Evolutionary conservation across 2,888 invertebrate genomes (phyloP).

Genomic region (Tridacna gigas): DNA sequence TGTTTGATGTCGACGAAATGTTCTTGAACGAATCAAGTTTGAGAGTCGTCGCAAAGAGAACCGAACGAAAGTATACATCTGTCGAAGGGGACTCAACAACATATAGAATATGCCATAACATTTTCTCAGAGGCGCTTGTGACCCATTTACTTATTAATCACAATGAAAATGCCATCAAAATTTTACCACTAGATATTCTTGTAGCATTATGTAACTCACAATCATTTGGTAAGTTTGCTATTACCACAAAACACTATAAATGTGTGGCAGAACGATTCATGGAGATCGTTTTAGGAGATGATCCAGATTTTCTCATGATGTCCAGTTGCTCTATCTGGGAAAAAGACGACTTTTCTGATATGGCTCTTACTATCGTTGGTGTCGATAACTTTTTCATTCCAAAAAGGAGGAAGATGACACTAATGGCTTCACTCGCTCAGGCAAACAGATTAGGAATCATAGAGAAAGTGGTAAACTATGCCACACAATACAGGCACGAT

Average conservation of each 20-base stretch:
- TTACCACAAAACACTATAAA: not conserved
- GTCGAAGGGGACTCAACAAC: not conserved
- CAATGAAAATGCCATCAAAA: slow-evolving; percentile 9
- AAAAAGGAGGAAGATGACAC: slow-evolving; percentile 15
- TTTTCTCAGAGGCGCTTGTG: not conserved
- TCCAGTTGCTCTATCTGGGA: slow-evolving; percentile 45
- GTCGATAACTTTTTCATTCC: slow-evolving; percentile 33
- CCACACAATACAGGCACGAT: not conserved
- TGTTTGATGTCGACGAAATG: slow-evolving; percentile 10
- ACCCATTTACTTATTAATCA: not conserved
- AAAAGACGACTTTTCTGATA: slow-evolving; percentile 24
- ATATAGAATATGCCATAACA: not conserved
- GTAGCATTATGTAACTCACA: not conserved
- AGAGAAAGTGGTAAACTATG: slow-evolving; percentile 12
- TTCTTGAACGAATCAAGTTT: not conserved
- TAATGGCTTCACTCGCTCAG: slow-evolving; percentile 27
- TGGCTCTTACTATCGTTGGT: slow-evolving; percentile 29
- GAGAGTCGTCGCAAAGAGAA: slow-evolving; percentile 14
- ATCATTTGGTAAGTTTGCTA: not conserved
- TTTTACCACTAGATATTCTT: not conserved
- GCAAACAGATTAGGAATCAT: not conserved
- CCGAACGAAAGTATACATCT: not conserved
- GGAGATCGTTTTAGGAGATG: slow-evolving; percentile 8
- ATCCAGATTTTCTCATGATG: slow-evolving; percentile 8
- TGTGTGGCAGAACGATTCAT: not conserved